phyloP scores from a whole-genome alignment of 2,113 vertebrate genomes.

The Trematocara stigmaticum region DNA sequence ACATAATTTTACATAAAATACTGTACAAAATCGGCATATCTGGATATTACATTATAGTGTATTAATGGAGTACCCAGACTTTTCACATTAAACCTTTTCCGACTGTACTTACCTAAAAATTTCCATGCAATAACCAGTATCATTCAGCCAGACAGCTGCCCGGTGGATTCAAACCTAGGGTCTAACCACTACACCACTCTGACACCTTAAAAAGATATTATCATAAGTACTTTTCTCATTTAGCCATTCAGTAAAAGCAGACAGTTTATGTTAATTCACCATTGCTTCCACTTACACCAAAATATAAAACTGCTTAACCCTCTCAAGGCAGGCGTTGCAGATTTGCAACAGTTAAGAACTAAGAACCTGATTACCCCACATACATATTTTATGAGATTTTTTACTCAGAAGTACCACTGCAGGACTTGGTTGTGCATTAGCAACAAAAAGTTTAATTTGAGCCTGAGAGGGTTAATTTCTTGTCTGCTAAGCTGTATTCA shows the following conservation, averaged over 20 bases:
- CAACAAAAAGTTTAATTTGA: too few relatives aligned
- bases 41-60: background rate
- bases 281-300: background rate
- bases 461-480: background rate
- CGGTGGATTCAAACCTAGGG: background rate
- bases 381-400: too few relatives aligned
- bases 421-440: too few relatives aligned
- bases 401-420: too few relatives aligned
- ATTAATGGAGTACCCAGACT: background rate
- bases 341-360: too few relatives aligned
- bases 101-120: background rate
- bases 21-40: background rate
- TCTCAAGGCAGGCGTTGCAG: too few relatives aligned
- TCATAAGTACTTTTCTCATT: background rate
- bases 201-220: background rate
- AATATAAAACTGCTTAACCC: background rate
- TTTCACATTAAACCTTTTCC: background rate
- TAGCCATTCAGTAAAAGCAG: background rate
- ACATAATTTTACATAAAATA: background rate
- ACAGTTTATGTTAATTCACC: background rate
- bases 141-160: background rate
- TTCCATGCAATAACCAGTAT: background rate
- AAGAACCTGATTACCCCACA: too few relatives aligned
- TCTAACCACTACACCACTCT: background rate
- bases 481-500: background rate